A percentile compares a stretch with the other conserved stretches of the same genome.
These are phyloP conservation scores for Clostera curtula DNA, from an alignment of 2,888 invertebrate species.

Conservation along the genomic window DNA sequence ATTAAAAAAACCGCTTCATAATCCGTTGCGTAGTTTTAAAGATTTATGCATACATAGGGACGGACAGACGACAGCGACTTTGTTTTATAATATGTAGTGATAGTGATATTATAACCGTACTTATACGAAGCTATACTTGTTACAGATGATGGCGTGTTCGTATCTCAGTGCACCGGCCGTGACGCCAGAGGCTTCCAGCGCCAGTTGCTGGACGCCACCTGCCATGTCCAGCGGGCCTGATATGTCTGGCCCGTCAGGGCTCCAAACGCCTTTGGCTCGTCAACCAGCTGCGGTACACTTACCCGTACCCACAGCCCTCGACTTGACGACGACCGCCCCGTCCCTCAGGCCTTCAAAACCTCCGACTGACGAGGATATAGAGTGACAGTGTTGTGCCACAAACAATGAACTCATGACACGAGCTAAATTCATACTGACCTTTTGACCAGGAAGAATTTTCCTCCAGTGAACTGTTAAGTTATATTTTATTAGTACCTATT, in stretches of 20 bases:
- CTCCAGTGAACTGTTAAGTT: slow-evolving; percentile 56
- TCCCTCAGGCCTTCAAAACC: slow-evolving; percentile 33
- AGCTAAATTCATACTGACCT: slow-evolving; percentile 44
- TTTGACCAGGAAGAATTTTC: slow-evolving; percentile 40
- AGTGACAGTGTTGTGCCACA: slow-evolving; percentile 67
- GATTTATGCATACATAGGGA: too few relatives aligned
- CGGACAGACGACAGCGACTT: too few relatives aligned
- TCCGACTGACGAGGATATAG: slow-evolving; percentile 38
- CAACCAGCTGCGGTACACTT: slow-evolving; percentile 17
- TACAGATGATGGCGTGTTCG: slow-evolving; percentile 73
- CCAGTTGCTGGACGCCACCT: slow-evolving; percentile 60
- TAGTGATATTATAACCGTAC: too few relatives aligned
- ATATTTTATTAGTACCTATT: slow-evolving; percentile 58
- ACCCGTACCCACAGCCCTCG: slow-evolving; percentile 34
- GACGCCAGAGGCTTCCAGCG: slow-evolving; percentile 41
- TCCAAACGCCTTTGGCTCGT: slow-evolving; percentile 23
- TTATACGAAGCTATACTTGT: too few relatives aligned
- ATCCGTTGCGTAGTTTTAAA: too few relatives aligned
- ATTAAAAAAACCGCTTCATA: too few relatives aligned
- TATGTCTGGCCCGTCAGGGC: slow-evolving; percentile 19
- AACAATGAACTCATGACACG: slow-evolving; percentile 35
- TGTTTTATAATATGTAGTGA: too few relatives aligned
- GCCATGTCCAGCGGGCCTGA: slow-evolving; percentile 25
- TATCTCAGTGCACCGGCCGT: slow-evolving; percentile 56
- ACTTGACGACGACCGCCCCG: slow-evolving; percentile 43